These are phyloP conservation scores for Homalodisca vitripennis DNA, from an alignment of 1,140 invertebrate genomes.

Conservation along the genomic window DNA sequence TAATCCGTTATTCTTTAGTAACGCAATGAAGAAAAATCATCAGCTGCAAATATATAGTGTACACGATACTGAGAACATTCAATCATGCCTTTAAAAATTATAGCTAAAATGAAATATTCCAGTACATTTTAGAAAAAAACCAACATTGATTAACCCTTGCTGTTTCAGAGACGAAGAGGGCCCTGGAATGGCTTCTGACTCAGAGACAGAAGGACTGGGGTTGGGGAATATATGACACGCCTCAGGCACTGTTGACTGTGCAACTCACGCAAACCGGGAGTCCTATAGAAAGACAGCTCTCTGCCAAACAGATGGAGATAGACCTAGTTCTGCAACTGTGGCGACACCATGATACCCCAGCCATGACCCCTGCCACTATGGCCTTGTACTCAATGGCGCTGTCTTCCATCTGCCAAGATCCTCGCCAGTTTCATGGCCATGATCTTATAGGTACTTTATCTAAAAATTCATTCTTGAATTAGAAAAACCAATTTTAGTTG, in stretches of 20 bases:
- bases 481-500: too few species aligned
- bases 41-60: too few species aligned
- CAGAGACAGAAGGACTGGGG: constrained; percentile 39
- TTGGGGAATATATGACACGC: constrained; percentile 37
- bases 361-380: constrained; percentile 66
- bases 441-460: constrained; percentile 71
- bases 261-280: constrained; percentile 36
- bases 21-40: too few species aligned
- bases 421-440: constrained; percentile 76
- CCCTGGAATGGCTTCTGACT: constrained; percentile 38
- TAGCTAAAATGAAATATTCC: too few species aligned
- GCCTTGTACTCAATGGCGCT: constrained; percentile 73
- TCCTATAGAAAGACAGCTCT: constrained; percentile 69
- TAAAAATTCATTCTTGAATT: too few species aligned
- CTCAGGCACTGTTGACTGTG: constrained; percentile 38
- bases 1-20: too few species aligned
- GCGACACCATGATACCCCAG: constrained; percentile 58
- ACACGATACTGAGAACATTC: too few species aligned
- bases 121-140: too few species aligned
- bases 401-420: constrained; percentile 76
- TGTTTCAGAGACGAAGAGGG: constrained; percentile 25
- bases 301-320: constrained; percentile 78
- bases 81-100: too few species aligned
- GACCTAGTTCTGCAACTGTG: constrained; percentile 77
- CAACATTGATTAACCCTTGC: not conserved